Evolutionary conservation across 2,888 invertebrate genomes (phyloP).

Genomic region (Apamea epomidion): DNA sequence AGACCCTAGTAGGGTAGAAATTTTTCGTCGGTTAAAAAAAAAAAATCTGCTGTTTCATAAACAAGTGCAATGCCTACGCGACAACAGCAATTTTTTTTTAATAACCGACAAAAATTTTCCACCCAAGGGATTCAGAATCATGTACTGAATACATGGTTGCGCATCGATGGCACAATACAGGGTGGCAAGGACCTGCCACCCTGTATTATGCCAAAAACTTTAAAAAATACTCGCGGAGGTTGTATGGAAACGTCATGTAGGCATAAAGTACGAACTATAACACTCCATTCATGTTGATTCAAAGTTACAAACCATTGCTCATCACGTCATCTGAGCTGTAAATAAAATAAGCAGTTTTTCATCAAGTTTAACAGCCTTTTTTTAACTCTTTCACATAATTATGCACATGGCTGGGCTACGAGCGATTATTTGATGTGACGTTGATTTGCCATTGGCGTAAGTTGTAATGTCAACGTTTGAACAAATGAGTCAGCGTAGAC

Average conservation of each 20-base stretch:
- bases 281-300: background rate
- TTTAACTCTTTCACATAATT: constrained; percentile 37
- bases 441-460: constrained; percentile 66
- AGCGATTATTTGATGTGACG: constrained; percentile 58
- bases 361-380: constrained; percentile 5
- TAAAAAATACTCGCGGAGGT: background rate
- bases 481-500: constrained; percentile 69
- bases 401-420: constrained; percentile 17
- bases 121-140: no score
- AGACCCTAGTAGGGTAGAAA: no score
- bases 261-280: background rate
- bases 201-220: background rate
- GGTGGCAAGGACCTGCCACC: no score
- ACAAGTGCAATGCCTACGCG: no score
- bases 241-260: background rate
- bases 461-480: constrained; percentile 66
- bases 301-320: constrained; percentile 4
- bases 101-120: no score
- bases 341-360: constrained; percentile 5
- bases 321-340: background rate
- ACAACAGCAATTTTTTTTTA: no score
- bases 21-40: no score
- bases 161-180: no score
- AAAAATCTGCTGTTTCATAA: no score
- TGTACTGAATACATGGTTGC: no score